phyloP scores from a whole-genome alignment of 2,888 invertebrate genomes.

The Campaea margaritaria region DNA sequence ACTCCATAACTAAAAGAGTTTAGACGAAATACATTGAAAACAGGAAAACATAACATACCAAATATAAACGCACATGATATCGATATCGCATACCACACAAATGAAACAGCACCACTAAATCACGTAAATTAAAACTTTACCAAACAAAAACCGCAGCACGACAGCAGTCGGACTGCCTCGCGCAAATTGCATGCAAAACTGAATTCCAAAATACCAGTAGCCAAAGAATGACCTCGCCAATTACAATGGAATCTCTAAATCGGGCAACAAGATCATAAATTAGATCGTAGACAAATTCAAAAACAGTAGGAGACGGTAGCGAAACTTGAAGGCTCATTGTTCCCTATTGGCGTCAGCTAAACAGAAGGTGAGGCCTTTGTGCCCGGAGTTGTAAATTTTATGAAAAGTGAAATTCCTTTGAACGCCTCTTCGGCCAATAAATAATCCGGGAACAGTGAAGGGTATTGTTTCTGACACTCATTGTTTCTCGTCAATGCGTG shows the following conservation, averaged over 20 bases:
- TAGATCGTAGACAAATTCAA: slow-evolving; percentile 80
- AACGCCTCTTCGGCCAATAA: slow-evolving; percentile 80
- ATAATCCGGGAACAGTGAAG: slow-evolving; percentile 78
- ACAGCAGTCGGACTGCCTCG: slow-evolving; percentile 52
- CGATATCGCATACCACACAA: slow-evolving; percentile 9
- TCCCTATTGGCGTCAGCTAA: slow-evolving; percentile 80
- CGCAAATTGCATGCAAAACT: slow-evolving; percentile 66
- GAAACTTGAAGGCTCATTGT: slow-evolving; percentile 80
- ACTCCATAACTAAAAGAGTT: background rate
- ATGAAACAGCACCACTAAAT: slow-evolving; percentile 26
- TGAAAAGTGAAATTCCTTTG: slow-evolving; percentile 86
- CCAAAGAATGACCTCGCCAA: slow-evolving; percentile 70
- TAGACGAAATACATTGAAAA: background rate
- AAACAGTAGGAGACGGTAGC: slow-evolving; percentile 85
- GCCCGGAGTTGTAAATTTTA: slow-evolving; percentile 82
- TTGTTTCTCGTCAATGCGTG: slow-evolving; percentile 80
- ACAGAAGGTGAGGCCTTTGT: slow-evolving; percentile 84
- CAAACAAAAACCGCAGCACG: slow-evolving; percentile 29
- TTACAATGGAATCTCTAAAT: slow-evolving; percentile 81
- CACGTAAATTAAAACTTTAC: slow-evolving; percentile 29
- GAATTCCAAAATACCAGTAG: slow-evolving; percentile 60
- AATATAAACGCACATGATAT: background rate
- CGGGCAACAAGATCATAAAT: slow-evolving; percentile 75
- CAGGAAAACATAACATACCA: background rate
- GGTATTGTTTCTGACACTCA: slow-evolving; percentile 82